A percentile compares a stretch with the other conserved stretches of the same genome.
phyloP scores from a whole-genome alignment of 2,888 invertebrate genomes.

The Noctua comes region DNA sequence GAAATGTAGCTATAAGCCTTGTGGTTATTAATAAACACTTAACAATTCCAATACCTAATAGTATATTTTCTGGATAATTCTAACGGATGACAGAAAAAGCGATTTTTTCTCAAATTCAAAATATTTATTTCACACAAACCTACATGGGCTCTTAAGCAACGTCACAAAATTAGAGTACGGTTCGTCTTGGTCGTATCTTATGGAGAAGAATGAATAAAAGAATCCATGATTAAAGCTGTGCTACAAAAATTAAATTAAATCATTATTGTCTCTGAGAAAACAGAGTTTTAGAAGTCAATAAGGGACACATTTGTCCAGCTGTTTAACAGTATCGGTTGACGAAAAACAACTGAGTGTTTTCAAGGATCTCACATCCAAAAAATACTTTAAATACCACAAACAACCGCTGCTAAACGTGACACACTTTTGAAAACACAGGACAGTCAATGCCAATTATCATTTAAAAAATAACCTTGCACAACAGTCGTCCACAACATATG shows the following conservation, averaged over 20 bases:
- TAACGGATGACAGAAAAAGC: background rate
- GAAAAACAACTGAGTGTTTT: background rate
- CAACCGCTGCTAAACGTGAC: conserved; percentile 66
- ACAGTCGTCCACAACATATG: conserved; percentile 81
- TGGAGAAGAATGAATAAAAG: no score
- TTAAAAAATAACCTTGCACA: conserved; percentile 69
- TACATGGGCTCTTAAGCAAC: background rate
- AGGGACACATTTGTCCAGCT: background rate
- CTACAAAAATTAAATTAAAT: background rate
- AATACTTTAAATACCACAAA: conserved; percentile 38
- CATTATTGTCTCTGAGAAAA: background rate
- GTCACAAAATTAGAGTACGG: background rate
- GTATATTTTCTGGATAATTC: background rate
- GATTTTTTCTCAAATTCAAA: background rate
- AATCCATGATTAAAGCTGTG: background rate
- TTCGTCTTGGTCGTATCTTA: background rate
- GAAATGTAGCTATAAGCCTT: background rate
- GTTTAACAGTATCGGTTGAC: background rate
- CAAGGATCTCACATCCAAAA: conserved; percentile 2
- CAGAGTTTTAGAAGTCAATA: background rate
- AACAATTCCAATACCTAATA: background rate
- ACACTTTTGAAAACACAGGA: conserved; percentile 62
- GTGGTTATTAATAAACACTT: background rate
- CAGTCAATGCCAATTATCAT: conserved; percentile 56
- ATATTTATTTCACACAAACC: background rate